These are phyloP conservation scores for Gisinianus flammeolus DNA, from an alignment of 2,888 invertebrate genomes.

Conservation along the genomic window DNA sequence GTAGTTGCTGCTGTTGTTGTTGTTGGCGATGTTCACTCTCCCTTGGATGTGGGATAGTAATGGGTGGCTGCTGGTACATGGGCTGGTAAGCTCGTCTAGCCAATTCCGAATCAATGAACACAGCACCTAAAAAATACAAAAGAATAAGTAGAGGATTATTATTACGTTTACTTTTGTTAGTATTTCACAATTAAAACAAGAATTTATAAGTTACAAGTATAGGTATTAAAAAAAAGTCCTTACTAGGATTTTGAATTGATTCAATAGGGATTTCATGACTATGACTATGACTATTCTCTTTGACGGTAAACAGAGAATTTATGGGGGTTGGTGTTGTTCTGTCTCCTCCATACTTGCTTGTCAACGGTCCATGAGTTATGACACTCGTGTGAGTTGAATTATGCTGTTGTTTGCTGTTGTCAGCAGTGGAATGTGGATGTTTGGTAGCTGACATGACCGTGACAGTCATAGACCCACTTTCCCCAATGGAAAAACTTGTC, in stretches of 20 bases:
- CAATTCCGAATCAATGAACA: slow-evolving; percentile 13
- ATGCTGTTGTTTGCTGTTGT: neutral
- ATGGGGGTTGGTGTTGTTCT: neutral
- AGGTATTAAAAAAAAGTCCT: too few relatives aligned
- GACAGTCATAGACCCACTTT: neutral
- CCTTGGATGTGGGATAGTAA: neutral
- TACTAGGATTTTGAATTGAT: slow-evolving; percentile 14
- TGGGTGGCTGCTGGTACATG: neutral
- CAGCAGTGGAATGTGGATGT: neutral
- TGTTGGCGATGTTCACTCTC: neutral
- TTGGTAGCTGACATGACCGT: too few relatives aligned
- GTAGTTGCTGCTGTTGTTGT: neutral
- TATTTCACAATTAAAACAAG: too few relatives aligned
- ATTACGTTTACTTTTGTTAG: too few relatives aligned
- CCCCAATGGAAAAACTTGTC: neutral
- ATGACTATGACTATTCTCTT: neutral
- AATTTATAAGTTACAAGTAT: too few relatives aligned
- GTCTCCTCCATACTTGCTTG: neutral
- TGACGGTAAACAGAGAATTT: slow-evolving; percentile 6
- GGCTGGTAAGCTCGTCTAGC: slow-evolving; percentile 25
- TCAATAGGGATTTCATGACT: slow-evolving; percentile 21
- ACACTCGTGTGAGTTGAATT: neutral
- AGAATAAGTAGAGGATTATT: too few relatives aligned
- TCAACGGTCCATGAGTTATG: neutral
- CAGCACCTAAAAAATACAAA: too few relatives aligned